Evolutionary conservation across 2,888 invertebrate genomes (phyloP).

Genomic region (Blomia tropicalis): DNA sequence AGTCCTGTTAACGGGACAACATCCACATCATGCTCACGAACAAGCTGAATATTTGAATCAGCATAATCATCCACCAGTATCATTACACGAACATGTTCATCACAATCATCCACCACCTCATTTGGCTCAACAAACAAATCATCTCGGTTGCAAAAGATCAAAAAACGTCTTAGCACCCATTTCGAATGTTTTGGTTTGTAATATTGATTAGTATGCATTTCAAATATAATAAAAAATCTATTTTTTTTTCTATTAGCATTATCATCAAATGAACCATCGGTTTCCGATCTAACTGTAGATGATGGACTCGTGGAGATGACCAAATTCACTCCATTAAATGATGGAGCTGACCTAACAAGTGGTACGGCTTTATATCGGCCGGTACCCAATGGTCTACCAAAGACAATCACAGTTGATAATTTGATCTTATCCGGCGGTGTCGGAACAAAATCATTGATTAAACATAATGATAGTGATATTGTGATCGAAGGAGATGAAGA

Average conservation of each 20-base stretch:
- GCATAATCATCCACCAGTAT: no score
- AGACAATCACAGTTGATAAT: slow-evolving; percentile 4
- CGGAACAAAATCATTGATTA: no score
- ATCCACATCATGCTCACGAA: no score
- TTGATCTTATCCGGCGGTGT: not conserved
- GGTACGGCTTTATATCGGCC: no score
- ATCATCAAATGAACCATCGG: slow-evolving; percentile 13
- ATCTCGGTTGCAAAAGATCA: slow-evolving; percentile 79
- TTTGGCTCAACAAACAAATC: not conserved
- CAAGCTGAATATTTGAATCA: no score
- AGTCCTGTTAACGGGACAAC: no score
- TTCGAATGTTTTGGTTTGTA: slow-evolving; percentile 90
- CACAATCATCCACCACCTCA: slow-evolving; percentile 6
- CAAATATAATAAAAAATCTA: not conserved
- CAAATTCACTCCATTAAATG: not conserved
- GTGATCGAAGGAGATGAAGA: not conserved
- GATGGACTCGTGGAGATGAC: slow-evolving; percentile 5
- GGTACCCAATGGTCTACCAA: not conserved
- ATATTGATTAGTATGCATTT: slow-evolving; percentile 55
- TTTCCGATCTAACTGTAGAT: not conserved
- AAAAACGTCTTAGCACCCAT: slow-evolving; percentile 85
- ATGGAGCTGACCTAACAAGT: not conserved
- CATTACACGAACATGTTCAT: no score
- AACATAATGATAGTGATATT: not conserved
- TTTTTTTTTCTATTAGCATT: slow-evolving; percentile 4